These are phyloP conservation scores for Vidua chalybeata DNA, from an alignment of 2,113 vertebrate genomes.

Conservation along the genomic window DNA sequence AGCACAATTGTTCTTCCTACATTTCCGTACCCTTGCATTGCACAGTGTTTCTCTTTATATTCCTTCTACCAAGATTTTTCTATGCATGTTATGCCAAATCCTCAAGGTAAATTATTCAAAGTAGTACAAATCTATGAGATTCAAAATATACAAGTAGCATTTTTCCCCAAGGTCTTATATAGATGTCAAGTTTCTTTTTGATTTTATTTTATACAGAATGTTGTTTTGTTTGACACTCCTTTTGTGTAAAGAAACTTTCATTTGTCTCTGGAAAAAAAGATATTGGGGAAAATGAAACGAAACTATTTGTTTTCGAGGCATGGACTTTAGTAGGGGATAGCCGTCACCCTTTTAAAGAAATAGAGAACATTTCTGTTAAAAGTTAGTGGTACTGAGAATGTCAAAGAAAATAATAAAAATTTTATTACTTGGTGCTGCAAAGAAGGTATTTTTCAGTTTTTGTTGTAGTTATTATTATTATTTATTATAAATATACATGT, in stretches of 20 bases:
- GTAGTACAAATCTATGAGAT: not conserved
- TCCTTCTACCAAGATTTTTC: not conserved
- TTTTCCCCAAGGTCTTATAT: not conserved
- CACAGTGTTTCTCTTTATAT: not conserved
- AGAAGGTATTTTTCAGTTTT: not conserved
- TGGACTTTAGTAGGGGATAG: not conserved
- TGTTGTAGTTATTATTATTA: not conserved
- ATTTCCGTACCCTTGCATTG: not conserved
- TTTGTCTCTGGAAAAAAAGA: not conserved
- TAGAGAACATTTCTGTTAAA: not conserved
- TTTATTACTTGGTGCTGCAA: not conserved
- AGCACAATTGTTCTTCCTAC: not conserved
- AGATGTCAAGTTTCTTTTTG: not conserved
- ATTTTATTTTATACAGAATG: not conserved
- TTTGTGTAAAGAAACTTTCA: slow-evolving; percentile 14
- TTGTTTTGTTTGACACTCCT: not conserved
- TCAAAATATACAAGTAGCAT: not conserved
- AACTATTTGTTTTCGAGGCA: not conserved
- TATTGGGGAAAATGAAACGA: not conserved
- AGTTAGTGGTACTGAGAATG: not conserved
- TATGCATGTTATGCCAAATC: not conserved
- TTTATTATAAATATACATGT: not conserved
- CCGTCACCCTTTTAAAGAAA: not conserved
- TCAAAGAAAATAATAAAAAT: not conserved
- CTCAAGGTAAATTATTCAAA: slow-evolving; percentile 17